Base-by-base conservation (phyloP, 2,113 vertebrate species). In the Seriola aureovittata region DNA sequence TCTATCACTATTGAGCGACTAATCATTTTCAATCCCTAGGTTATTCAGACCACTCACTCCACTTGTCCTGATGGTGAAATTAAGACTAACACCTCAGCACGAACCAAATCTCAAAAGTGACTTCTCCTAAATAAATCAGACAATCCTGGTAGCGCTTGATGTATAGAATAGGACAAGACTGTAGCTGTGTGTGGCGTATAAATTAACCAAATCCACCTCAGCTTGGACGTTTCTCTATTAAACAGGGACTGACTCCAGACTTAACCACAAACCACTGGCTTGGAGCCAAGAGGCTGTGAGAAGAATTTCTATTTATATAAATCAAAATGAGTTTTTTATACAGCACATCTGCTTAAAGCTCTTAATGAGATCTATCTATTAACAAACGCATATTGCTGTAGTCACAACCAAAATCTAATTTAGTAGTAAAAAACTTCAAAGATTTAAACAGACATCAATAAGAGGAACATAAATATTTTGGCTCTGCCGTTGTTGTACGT, bases 371-470 rank as follows among this genome's bases (percentile, higher is more conserved):
- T 85, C 16, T 55, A 55, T 74, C 25, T 67, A 42, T 62, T 64
- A 66, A 59, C 58, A 82, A 58, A 80, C 21, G 7, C 36, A 55
- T 66, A 59, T 59, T 76, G 62, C 36, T 68, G 29, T 29, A 58
- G 50, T 78, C 64, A 82, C 54, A 76, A 66, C 38, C 55, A 70
- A 59, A 68, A 77, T 69, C 50, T 55, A 36, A 74, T 63, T 67
- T 57, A 68, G 70, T 38, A 40, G 52, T 81, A 42, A 42, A 71
- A 78, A 81, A 87, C 63, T 44, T 67, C 0, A 32, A 42, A 64
- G 64, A 85, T 88, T 85, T 75, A 71, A 71, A 52, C 14, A 54
- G 44, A 62, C 44, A 68, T 75, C 60, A 72, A 71, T 83, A 62
- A 29, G 54, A 63, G 29, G 25, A 62, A 29, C 59, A 72, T 75